These are phyloP conservation scores for Zaprionus kolodkinae DNA, from an alignment of 1,140 invertebrate genomes.

Conservation along the genomic window DNA sequence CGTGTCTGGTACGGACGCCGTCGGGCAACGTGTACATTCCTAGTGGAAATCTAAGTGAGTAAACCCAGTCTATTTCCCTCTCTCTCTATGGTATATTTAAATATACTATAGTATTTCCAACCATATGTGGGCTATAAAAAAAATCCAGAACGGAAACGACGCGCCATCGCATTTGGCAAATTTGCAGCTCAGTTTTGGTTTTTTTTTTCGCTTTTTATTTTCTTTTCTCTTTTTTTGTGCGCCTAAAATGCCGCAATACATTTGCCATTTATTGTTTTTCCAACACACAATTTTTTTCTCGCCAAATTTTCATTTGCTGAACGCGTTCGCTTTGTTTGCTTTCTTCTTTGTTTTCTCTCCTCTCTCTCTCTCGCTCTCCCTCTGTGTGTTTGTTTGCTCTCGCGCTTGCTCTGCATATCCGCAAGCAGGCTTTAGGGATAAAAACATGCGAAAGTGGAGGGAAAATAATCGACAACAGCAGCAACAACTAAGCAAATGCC, in stretches of 20 bases:
- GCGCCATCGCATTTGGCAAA: slow-evolving; percentile 62
- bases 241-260: slow-evolving; percentile 80
- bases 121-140: slow-evolving; percentile 56
- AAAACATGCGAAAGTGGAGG: slow-evolving; percentile 78
- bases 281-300: slow-evolving; percentile 58
- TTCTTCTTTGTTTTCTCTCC: slow-evolving; percentile 6
- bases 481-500: slow-evolving; percentile 37
- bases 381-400: slow-evolving; percentile 36
- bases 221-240: slow-evolving; percentile 33
- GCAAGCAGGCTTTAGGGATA: slow-evolving; percentile 80
- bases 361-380: background rate
- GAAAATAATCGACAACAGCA: slow-evolving; percentile 71
- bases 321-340: slow-evolving; percentile 35
- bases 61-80: background rate
- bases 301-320: slow-evolving; percentile 31
- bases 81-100: slow-evolving; percentile 72
- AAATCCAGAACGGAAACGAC: slow-evolving; percentile 23
- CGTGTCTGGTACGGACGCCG: slow-evolving; percentile 94
- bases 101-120: slow-evolving; percentile 34
- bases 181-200: slow-evolving; percentile 73
- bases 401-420: slow-evolving; percentile 55
- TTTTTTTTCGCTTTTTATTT: background rate
- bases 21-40: slow-evolving; percentile 97
- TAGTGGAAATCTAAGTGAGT: slow-evolving; percentile 89
- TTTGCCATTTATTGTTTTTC: slow-evolving; percentile 82